Evolutionary conservation across 2,113 vertebrate species (phyloP).

Genomic region (Arizona elegans): DNA sequence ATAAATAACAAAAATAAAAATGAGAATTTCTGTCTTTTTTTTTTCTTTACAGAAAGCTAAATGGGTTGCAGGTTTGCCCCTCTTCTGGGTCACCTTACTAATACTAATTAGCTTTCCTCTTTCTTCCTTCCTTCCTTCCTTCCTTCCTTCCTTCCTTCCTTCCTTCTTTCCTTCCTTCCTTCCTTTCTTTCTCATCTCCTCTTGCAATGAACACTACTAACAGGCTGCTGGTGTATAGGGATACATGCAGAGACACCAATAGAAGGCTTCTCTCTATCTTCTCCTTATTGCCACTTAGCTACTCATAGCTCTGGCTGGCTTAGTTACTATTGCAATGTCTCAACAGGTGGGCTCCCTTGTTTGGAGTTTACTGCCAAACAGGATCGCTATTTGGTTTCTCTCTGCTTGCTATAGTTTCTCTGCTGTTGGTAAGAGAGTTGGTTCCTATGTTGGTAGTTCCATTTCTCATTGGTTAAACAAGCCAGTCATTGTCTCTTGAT

Average conservation of each 20-base stretch:
- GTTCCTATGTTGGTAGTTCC: background rate
- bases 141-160: no score
- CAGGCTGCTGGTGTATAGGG: background rate
- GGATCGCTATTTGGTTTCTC: background rate
- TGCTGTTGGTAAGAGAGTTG: background rate
- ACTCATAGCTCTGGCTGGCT: background rate
- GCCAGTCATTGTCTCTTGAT: background rate
- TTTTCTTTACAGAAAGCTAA: background rate
- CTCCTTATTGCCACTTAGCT: background rate
- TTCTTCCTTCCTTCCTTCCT: background rate
- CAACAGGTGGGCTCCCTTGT: background rate
- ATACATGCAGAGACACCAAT: background rate
- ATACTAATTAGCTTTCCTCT: background rate
- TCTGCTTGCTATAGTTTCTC: background rate
- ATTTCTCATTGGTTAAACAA: background rate
- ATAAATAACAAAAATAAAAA: background rate
- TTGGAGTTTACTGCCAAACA: background rate
- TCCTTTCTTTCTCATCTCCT: background rate
- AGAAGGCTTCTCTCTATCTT: background rate
- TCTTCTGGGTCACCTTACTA: background rate
- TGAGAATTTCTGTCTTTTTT: background rate
- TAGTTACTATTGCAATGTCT: background rate
- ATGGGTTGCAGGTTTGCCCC: background rate
- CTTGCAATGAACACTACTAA: background rate
- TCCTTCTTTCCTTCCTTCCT: no score